phyloP scores from a whole-genome alignment of 1,140 invertebrate genomes.

The Paracyclopina nana region DNA sequence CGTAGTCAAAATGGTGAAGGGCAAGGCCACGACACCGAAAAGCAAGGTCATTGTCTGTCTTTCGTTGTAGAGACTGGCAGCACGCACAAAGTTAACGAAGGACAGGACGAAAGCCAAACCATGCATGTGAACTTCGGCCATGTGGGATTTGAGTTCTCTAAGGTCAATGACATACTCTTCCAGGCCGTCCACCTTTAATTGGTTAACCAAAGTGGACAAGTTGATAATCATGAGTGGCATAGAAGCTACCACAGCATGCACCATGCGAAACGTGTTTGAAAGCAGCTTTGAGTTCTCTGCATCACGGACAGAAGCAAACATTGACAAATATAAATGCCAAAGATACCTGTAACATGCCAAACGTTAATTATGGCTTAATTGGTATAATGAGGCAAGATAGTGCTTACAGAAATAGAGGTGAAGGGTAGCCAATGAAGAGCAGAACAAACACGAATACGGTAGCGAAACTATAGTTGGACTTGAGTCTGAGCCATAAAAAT shows the following conservation, averaged over 20 bases:
- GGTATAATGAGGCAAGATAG: not conserved
- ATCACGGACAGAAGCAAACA: not conserved
- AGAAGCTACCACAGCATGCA: not conserved
- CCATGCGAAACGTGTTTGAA: slow-evolving; percentile 7
- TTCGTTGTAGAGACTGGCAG: slow-evolving; percentile 7
- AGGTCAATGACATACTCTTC: not conserved
- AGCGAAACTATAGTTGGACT: not conserved
- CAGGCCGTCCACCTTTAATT: not conserved
- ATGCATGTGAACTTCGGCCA: slow-evolving; percentile 3
- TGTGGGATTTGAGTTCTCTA: not conserved
- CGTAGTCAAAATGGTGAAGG: slow-evolving; percentile 1
- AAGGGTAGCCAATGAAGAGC: not conserved
- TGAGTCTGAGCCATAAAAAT: not conserved
- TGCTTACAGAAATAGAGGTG: slow-evolving; percentile 1
- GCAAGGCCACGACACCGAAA: not conserved
- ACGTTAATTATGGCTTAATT: not conserved
- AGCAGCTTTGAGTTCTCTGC: not conserved
- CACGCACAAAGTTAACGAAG: slow-evolving; percentile 5
- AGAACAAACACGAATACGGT: not conserved
- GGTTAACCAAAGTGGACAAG: not conserved
- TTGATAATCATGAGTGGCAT: slow-evolving; percentile 5
- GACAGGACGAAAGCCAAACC: not conserved
- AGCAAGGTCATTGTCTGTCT: slow-evolving; percentile 1
- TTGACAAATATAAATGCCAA: not conserved
- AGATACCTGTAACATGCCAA: slow-evolving; percentile 9